Percentiles rank a stretch among this genome's conserved stretches.
Evolutionary conservation across 1,140 invertebrate species (phyloP).

Genomic region (Brachionus plicatilis): DNA sequence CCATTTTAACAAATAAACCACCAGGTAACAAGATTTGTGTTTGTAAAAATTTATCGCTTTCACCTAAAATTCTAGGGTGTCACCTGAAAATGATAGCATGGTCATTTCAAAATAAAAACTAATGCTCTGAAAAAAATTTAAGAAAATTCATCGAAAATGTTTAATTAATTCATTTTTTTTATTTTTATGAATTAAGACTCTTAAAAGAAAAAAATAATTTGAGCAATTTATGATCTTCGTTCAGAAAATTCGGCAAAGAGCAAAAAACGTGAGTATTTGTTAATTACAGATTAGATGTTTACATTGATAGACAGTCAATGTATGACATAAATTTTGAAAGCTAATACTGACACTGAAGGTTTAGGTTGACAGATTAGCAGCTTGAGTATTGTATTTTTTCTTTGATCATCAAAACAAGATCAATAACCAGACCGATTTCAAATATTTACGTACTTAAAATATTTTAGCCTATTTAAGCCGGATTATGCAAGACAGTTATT

Average conservation of each 20-base stretch:
- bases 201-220: background rate
- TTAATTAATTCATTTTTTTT: too few species aligned
- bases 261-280: background rate
- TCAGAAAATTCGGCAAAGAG: background rate
- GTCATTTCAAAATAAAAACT: background rate
- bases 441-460: background rate
- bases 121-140: background rate
- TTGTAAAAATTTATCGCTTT: background rate
- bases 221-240: background rate
- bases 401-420: conserved; percentile 23
- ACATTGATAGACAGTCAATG: background rate
- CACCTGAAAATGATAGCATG: background rate
- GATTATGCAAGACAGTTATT: background rate
- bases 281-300: conserved; percentile 16
- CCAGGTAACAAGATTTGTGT: background rate
- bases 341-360: background rate
- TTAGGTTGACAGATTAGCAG: conserved; percentile 9
- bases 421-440: background rate
- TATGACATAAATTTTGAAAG: background rate
- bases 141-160: too few species aligned
- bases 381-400: background rate
- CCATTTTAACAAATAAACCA: background rate
- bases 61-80: background rate
- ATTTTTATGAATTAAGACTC: too few species aligned
- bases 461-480: background rate